Base-by-base conservation (phyloP, 2,797 vertebrate species). In the Octomys mimax region DNA sequence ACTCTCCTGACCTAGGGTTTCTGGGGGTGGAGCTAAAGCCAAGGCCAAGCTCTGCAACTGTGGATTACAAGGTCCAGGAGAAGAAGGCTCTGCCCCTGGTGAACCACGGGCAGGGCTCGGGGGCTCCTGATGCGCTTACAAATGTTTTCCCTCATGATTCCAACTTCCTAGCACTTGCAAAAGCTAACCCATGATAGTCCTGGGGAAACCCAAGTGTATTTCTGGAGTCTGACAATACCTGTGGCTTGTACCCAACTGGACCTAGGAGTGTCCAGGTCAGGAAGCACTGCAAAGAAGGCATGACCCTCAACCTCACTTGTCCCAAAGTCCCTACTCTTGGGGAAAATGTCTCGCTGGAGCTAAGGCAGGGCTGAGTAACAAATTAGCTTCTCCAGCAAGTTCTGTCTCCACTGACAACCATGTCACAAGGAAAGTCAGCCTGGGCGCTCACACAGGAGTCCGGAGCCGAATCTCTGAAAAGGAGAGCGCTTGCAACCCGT, bases 111-210 rank as follows among this genome's bases (percentile, higher is more conserved):
- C 91, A 70, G 52, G 94, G 70, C 82, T 83, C 90, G 82, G 93
- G 75, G 1, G 5, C 68, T 75, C 96, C 71, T 28, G 36, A 87
- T 31, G 59, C 11, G 71, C 94, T 98, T 73, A 96, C 96, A 94
- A 96, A 97, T 98, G 98, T 97, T 97, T 97, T 94, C 92, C 64
- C 94, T 97, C 94, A 92, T 73, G 97, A 97, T 97, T 92, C 95
- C 95, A 75, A 93, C 96, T 83, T 96, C 52, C 94, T 33, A 73
- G 22, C 54, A 52, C 83, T 96, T 97, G 85, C 24, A 24, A 68
- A 97, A 36, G 91, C 24, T 96, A 91, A 97, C 79, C 97, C 96
- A 88, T 88, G 95, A 97, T 0, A 96, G 95, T 96, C 75, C 42
- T 93, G 93, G 97, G 95, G 95, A 97, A 97, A 93, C 16, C 16